phyloP scores from a whole-genome alignment of 2,888 invertebrate species.

The Tenthredo notha region DNA sequence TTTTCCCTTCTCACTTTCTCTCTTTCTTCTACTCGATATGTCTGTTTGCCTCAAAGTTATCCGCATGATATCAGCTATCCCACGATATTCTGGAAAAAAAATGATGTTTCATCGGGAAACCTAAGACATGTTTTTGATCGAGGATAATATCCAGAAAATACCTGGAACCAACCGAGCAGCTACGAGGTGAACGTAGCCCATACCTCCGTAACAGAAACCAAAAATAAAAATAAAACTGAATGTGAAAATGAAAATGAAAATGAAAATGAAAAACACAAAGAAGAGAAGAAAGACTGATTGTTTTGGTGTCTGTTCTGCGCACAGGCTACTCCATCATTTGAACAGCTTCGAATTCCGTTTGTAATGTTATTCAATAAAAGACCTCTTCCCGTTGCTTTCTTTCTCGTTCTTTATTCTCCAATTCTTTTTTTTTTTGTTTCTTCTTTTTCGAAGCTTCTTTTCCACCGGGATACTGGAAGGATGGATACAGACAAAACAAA shows the following conservation, averaged over 20 bases:
- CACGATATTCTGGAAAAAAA: background rate
- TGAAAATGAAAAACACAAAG: conserved; percentile 10
- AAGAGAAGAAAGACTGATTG: conserved; percentile 37
- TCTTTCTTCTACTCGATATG: background rate
- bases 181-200: background rate
- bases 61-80: background rate
- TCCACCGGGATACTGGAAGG: background rate
- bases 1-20: background rate
- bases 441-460: background rate
- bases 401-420: background rate
- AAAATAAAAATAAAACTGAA: background rate
- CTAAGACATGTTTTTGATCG: background rate
- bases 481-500: background rate
- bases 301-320: conserved; percentile 37
- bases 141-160: background rate
- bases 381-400: background rate
- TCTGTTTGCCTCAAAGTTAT: background rate
- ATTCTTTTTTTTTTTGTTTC: background rate
- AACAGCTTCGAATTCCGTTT: conserved; percentile 64
- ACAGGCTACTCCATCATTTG: conserved; percentile 64
- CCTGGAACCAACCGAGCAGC: background rate
- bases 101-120: background rate
- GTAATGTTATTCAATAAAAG: conserved; percentile 69
- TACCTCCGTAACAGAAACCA: background rate
- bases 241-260: background rate